Evolutionary conservation across 2,888 invertebrate species (phyloP).

Genomic region (Drosophila engyochracea): DNA sequence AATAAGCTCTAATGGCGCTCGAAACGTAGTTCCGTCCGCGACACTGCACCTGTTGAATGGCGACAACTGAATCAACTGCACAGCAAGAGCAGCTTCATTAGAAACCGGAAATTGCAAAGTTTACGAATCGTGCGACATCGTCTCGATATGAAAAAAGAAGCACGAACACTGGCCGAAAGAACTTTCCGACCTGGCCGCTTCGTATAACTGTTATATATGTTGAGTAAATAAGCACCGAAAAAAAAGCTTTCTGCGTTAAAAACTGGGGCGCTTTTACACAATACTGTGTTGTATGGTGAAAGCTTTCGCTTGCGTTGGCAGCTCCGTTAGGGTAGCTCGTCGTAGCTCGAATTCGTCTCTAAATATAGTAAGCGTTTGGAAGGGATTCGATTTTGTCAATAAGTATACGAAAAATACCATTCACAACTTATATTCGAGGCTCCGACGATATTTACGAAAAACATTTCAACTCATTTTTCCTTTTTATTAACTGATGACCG

Average conservation of each 20-base stretch:
- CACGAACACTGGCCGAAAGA: conserved; percentile 23
- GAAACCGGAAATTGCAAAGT: conserved; percentile 50
- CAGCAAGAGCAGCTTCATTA: conserved; percentile 22
- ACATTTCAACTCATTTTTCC: not conserved
- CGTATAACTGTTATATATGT: not conserved
- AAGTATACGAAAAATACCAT: conserved; percentile 8
- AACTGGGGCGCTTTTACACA: conserved; percentile 2
- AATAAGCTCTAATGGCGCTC: not conserved
- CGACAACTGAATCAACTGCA: conserved; percentile 38
- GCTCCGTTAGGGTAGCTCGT: not conserved
- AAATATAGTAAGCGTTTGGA: conserved; percentile 22
- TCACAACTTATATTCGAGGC: conserved; percentile 8
- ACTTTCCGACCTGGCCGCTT: conserved; percentile 1
- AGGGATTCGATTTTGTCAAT: not conserved
- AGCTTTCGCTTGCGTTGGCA: conserved; percentile 24
- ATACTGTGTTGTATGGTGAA: conserved; percentile 3
- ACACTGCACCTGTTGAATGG: conserved; percentile 53
- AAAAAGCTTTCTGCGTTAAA: conserved; percentile 12
- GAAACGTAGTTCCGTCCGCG: conserved; percentile 13
- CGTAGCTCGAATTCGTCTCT: conserved; percentile 13
- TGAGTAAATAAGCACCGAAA: conserved; percentile 22
- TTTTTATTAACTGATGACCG: not conserved
- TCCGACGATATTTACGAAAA: not conserved
- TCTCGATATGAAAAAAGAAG: conserved; percentile 8
- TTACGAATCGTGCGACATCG: conserved; percentile 30